Evolutionary conservation across 2,797 vertebrate genomes (phyloP).

Genomic region (Scyliorhinus canicula): DNA sequence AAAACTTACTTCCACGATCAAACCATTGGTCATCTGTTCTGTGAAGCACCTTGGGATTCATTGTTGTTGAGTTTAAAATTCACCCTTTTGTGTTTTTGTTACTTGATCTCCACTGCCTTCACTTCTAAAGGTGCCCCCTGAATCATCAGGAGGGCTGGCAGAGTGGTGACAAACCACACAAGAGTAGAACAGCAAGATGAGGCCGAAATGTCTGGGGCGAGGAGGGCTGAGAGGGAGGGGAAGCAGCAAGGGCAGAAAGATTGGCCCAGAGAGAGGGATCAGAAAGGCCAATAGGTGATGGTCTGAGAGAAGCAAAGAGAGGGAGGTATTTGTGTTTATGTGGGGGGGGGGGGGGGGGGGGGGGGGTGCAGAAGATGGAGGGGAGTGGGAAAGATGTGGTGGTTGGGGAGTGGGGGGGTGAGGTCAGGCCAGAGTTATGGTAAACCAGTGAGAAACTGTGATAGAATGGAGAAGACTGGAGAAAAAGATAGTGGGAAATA

Average conservation of each 20-base stretch:
- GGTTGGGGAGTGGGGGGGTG: too few species aligned
- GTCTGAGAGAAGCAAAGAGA: too few species aligned
- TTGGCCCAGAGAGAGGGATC: not conserved
- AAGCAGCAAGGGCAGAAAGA: not conserved
- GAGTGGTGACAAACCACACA: not conserved
- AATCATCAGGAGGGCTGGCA: not conserved
- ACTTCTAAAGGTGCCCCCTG: not conserved
- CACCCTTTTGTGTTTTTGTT: not conserved
- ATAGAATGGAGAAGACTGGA: not conserved
- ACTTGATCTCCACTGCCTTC: not conserved
- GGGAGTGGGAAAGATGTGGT: not conserved
- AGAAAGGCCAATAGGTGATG: not conserved
- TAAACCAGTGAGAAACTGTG: too few species aligned
- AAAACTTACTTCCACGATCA: too few species aligned
- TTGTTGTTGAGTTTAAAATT: not conserved
- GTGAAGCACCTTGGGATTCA: not conserved
- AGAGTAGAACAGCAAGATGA: not conserved
- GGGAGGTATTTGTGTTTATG: too few species aligned
- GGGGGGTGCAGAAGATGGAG: not conserved
- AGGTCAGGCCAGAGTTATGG: too few species aligned
- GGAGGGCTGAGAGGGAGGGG: not conserved
- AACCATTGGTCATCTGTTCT: too few species aligned
- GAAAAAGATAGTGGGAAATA: not conserved
- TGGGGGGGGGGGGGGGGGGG: not conserved
- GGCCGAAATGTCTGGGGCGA: too few species aligned